Evolutionary conservation across 2,797 vertebrate species (phyloP), one percentile per base, ranked within the genome.

Genomic region (Orestias chungarensis): DNA sequence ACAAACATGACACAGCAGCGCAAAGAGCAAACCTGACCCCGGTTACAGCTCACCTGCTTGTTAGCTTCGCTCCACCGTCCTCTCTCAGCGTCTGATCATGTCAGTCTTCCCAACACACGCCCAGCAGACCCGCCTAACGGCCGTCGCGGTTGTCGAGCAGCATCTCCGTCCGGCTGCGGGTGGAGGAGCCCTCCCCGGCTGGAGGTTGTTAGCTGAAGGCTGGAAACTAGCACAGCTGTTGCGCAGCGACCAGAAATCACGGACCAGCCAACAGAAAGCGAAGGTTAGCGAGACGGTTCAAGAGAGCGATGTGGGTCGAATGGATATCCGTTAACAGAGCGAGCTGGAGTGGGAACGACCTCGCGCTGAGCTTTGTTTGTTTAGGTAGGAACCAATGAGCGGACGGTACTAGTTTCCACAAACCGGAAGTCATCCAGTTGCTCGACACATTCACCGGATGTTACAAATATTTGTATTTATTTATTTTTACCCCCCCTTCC

Each of bases 281-380:
- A 11, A 18, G 18, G 66, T 59, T 18, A 47, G 27, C 49, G 10
- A 25, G 1, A 25, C 1, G 29, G 0, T 6, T 4, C 0, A 14
- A 6, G 0, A 44, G 11, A 1, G 5, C 8, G 7, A n/a, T 11
- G 15, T 44, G 23, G 33, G 3, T 12, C 4, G 31, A 38, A 6
- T 6, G 27, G 31, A n/a, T 33, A 7, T 18, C 7, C 23, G 5
- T 3, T 29, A 10, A 64, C 18, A 29, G 20, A 15, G 31, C 23
- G 29, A 15, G 7, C 14, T 2, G 1, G 8, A 9, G 10, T 3
- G 14, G 2, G 29, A 42, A n/a, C n/a, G 40, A 27, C 2, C 17
- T 57, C 61, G 64, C 67, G 50, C 66, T 73, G 69, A 82, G 86
- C 81, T 82, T 90, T 81, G 85, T 82, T 88, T 87, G 73, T 81